A percentile compares a stretch with the other conserved stretches of the same genome.
phyloP scores from a whole-genome alignment of 2,113 vertebrate species.

The Sciurus niger region DNA sequence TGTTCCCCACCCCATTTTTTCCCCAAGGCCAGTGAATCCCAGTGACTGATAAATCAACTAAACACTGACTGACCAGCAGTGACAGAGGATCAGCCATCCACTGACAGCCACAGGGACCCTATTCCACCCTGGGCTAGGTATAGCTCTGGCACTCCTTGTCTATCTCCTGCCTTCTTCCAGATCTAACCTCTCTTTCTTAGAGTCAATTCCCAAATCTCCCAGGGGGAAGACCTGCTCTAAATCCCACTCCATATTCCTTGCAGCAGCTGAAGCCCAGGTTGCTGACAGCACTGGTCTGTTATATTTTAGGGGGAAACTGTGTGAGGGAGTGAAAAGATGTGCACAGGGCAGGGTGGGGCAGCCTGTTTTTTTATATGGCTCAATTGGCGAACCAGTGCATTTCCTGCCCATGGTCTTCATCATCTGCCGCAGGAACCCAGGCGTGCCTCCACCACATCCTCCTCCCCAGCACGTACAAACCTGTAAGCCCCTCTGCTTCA shows the following conservation, averaged over 20 bases:
- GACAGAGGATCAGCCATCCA: neutral
- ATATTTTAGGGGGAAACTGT: neutral
- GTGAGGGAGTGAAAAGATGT: neutral
- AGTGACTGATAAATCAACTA: neutral
- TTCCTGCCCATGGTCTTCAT: conserved; percentile 64
- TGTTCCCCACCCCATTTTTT: neutral
- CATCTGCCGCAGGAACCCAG: neutral
- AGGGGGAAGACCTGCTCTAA: neutral
- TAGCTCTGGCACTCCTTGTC: neutral
- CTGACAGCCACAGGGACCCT: neutral
- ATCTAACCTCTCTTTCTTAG: neutral
- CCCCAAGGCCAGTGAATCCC: neutral
- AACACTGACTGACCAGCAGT: neutral
- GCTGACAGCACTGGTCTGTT: neutral
- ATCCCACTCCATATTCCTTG: neutral
- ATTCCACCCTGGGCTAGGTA: neutral
- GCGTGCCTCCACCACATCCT: conserved; percentile 78
- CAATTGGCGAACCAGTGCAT: rapidly evolving
- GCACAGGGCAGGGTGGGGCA: no score
- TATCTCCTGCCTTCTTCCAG: neutral
- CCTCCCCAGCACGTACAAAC: neutral
- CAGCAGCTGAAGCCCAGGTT: neutral
- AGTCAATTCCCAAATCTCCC: neutral
- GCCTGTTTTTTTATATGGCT: neutral
- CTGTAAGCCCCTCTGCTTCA: neutral